Base-by-base conservation (phyloP, 1,140 invertebrate genomes). In the Leguminivora glycinivorella region DNA sequence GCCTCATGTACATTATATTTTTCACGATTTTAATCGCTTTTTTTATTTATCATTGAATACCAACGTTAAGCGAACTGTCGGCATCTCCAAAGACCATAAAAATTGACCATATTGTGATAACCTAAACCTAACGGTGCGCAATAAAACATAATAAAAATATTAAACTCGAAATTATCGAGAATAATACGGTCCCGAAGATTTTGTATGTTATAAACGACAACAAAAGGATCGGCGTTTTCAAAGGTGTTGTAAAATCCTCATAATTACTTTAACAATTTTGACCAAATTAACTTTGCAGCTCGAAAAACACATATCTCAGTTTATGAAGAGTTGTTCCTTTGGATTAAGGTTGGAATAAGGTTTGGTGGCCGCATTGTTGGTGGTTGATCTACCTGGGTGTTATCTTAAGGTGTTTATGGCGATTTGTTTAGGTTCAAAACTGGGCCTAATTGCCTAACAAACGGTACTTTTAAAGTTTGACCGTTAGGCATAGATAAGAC, bases 221-320 rank as follows among this genome's bases (percentile, higher is more conserved):
- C 73, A 81, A 80, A 72, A 69, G 43, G 10, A 72, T 71, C 77
- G 79, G 75, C 71, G 19, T 10, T 14, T 43, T 75, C 74, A 79
- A 76, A 76, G 72, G 24, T 17, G 71, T 72, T 74, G 73, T 78
- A 75, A 79, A 77, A 72, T 76, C 52, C 70, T 75, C 73, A 74
- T 82, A 73, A 82, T 78, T 73, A 72, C 70, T 72, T n/a, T 74
- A 72, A 34, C 60, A 68, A 68, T 34, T 74, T 69, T 43, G 7
- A 40, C 77, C 74, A 74, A 70, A 24, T 66, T 70, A 38, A 26
- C 38, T 69, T 70, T 69, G 52, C 67, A 56, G 24, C 24, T 71
- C 19, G 1, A 68, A 58, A 58, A 69, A 74, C 7, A 7, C 14
- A 1, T 4, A 14, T 19, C n/a, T 17, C 17, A 34, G n/a, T 56